These are phyloP conservation scores for Willisornis vidua DNA, from an alignment of 2,113 vertebrate species.

Conservation along the genomic window DNA sequence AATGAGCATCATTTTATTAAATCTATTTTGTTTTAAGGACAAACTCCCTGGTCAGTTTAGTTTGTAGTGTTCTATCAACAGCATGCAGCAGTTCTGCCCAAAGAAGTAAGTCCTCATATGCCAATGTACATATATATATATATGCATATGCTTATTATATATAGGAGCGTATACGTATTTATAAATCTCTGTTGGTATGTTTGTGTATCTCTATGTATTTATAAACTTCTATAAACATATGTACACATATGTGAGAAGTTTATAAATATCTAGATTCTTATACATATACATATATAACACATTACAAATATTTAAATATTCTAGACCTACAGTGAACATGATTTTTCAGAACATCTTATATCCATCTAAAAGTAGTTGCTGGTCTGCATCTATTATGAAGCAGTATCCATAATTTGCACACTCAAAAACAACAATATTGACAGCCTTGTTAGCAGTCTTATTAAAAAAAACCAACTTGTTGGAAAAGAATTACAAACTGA, in stretches of 20 bases:
- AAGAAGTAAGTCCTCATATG: background rate
- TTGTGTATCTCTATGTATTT: background rate
- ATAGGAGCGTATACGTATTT: background rate
- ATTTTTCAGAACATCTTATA: background rate
- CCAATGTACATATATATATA: background rate
- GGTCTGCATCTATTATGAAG: background rate
- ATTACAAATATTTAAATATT: background rate
- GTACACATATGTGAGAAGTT: background rate
- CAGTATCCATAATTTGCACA: background rate
- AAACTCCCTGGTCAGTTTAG: background rate
- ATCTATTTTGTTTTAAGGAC: background rate
- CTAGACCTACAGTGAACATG: background rate
- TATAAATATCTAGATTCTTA: background rate
- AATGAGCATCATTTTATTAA: background rate
- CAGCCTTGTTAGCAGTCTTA: background rate
- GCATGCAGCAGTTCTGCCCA: background rate
- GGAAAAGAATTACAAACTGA: slow-evolving; percentile 16
- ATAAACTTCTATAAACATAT: background rate
- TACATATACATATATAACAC: background rate
- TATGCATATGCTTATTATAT: background rate
- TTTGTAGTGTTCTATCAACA: background rate
- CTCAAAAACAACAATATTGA: background rate
- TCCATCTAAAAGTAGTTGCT: background rate
- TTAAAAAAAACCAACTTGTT: background rate
- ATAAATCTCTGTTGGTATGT: background rate